Base-by-base conservation (phyloP, 2,113 vertebrate species). In the Scortum barcoo region DNA sequence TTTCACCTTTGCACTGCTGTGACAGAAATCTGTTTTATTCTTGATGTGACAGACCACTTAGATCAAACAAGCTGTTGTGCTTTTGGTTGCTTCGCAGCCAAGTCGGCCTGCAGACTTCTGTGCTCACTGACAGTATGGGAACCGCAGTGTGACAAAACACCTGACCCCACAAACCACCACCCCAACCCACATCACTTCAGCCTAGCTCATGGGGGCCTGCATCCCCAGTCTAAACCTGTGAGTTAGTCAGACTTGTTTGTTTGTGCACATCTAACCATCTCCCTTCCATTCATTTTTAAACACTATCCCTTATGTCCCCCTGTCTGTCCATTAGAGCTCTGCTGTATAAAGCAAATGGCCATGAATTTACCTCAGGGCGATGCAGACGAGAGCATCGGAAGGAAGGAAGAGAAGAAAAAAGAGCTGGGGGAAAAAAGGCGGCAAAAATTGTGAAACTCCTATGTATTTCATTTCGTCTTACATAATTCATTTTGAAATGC, bases 401-500 rank as follows among this genome's bases (percentile, higher is more conserved):
- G 79, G 78, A 62, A 68, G 40, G 46, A 17, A 73, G 36, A 75
- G 66, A n/a, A 33, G 33, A 68, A 42, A 46, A 76, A 82, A 72
- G 65, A 78, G 54, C 44, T 61, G 56, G 53, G 78, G 68, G 56
- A 24, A 28, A 75, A 78, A 88, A 77, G 72, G 89, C 70, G 19
- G 80, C 86, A 91, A 91, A 89, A 91, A 92, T 80, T 76, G 89
- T 67, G 81, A 90, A 90, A 94, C 83, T 89, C 89, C 87, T 90
- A 92, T 94, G 92, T 87, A 92, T 95, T 95, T 95, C 93, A 93
- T 94, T 95, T 91, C 10, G 36, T 82, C 91, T 93, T 95, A 81
- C 93, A 95, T 96, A 94, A 96, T 95, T 94, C 89, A 95, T 95
- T 90, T 88, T 72, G 81, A 95, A 95, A 94, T 92, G 92, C 91